phyloP scores from a whole-genome alignment of 2,797 vertebrate genomes.

The Dicrostonyx torquatus region DNA sequence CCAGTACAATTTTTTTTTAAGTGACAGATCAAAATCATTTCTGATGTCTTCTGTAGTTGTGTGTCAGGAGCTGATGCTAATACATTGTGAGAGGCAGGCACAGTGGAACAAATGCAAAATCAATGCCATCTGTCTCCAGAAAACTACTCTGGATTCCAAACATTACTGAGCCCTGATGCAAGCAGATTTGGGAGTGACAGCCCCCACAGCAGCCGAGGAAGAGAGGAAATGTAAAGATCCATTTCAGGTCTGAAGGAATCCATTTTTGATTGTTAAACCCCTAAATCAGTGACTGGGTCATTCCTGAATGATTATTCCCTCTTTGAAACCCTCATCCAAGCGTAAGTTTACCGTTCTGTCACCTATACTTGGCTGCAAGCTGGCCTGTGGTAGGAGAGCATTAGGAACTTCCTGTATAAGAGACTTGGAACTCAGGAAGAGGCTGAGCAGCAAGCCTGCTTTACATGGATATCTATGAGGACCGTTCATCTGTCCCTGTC shows the following conservation, averaged over 20 bases:
- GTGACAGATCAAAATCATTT: constrained; percentile 51
- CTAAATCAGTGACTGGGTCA: background rate
- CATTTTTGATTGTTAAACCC: background rate
- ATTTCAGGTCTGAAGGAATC: constrained; percentile 46
- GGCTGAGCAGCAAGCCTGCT: background rate
- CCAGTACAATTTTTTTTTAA: constrained; percentile 58
- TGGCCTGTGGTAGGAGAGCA: background rate
- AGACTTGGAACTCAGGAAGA: background rate
- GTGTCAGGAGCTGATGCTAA: constrained; percentile 59
- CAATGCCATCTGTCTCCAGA: constrained; percentile 76
- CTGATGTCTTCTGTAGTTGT: constrained; percentile 70
- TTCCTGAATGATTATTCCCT: background rate
- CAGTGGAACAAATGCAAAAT: constrained; percentile 64
- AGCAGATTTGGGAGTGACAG: background rate
- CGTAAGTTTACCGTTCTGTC: background rate
- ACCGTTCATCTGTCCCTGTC: too few relatives aligned
- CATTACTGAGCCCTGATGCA: constrained; percentile 12
- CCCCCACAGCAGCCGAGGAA: background rate
- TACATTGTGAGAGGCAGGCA: constrained; percentile 65
- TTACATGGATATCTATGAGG: background rate
- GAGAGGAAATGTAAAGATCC: background rate
- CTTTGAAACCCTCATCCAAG: background rate
- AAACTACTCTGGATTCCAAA: constrained; percentile 55
- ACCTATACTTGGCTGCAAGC: background rate
- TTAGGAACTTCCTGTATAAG: background rate